Evolutionary conservation across 2,797 vertebrate genomes (phyloP).

Genomic region (Syngnathus acus): DNA sequence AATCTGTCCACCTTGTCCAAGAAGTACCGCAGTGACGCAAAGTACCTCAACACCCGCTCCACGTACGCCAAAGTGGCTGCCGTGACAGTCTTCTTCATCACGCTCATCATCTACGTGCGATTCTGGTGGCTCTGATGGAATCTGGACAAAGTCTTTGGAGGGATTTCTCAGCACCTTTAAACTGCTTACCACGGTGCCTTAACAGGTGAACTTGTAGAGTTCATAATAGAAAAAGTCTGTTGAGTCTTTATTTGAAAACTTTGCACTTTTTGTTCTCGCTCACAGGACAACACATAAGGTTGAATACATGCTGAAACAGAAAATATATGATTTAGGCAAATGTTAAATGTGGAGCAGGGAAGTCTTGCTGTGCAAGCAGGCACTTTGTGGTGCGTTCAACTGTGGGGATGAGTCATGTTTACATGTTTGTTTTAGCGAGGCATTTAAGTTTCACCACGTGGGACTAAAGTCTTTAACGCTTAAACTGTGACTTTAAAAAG

Average conservation of each 20-base stretch:
- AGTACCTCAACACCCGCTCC: slow-evolving; percentile 90
- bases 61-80: slow-evolving; percentile 87
- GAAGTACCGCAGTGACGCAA: slow-evolving; percentile 89
- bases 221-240: background rate
- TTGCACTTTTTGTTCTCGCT: background rate
- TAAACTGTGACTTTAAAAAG: background rate
- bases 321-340: background rate
- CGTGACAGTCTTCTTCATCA: slow-evolving; percentile 81
- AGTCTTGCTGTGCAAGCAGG: background rate
- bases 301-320: background rate
- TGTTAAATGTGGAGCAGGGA: background rate
- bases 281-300: background rate
- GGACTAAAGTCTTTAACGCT: background rate
- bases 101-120: slow-evolving; percentile 82
- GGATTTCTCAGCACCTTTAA: background rate
- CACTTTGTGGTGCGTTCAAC: slow-evolving; percentile 7
- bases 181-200: background rate
- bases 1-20: slow-evolving; percentile 84
- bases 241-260: background rate
- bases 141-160: slow-evolving; percentile 5
- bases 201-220: background rate
- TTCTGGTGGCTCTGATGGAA: slow-evolving; percentile 91
- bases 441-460: slow-evolving; percentile 8
- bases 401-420: slow-evolving; percentile 22
- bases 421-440: slow-evolving; percentile 10